Base-by-base conservation (phyloP, 2,797 vertebrate species). In the Glyptemys insculpta region DNA sequence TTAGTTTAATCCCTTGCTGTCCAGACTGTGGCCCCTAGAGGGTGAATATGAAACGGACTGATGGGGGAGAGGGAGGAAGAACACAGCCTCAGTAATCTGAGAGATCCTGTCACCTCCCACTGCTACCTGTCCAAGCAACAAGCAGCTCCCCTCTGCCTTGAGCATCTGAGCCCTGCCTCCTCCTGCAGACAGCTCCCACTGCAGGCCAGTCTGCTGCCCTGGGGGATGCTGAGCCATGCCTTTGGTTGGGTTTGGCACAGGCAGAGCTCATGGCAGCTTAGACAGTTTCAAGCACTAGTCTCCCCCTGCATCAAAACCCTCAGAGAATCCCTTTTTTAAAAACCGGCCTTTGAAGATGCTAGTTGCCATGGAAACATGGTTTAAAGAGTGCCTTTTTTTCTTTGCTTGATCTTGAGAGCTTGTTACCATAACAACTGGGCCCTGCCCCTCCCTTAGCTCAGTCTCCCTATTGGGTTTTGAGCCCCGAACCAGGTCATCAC, bases 321-420 rank as follows among this genome's bases (percentile, higher is more conserved):
- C 78, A 74, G 89, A 31, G 81, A 84, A 81, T 84, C 50, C 81
- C 41, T 19, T 88, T 94, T 86, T 89, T 83, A 94, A 93, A 47
- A 89, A 21, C 91, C 78, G 52, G 88, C 86, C 86, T 97, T 97
- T 97, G 96, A 97, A 98, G 96, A 97, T 97, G 72, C 87, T 91
- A 92, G 97, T 97, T 97, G 91, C 91, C 80, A 96, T 97, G 95
- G 96, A 95, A 97, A 97, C 97, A 56, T 83, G 93, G 78, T 95
- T 96, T 96, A 97, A 97, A 97, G 95, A 56, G 54, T 85, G 83
- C 57, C 41, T 95, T 94, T 91, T 47, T 72, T 86, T 89, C 83
- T 89, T 95, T 90, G 79, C 90, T 95, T 89, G 92, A 78, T 95
- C 87, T 94, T 83, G 79, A 96, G 89, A 92, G 94, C 91, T 96